Base-by-base conservation (phyloP, 2,113 vertebrate species). In the Cavia aperea region DNA sequence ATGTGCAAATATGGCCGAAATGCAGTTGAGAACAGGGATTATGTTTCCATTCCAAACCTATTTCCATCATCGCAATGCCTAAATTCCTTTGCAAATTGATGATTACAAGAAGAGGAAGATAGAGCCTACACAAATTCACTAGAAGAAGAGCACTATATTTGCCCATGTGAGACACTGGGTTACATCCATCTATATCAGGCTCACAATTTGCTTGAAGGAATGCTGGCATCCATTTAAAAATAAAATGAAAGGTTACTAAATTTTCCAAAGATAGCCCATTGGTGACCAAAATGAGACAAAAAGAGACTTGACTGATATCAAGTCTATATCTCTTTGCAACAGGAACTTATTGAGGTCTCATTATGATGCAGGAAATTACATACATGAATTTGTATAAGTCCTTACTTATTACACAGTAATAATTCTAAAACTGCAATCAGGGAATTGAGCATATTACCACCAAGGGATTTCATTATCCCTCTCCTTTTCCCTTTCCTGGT, bases 161-260 rank as follows among this genome's bases (percentile, higher is more conserved):
- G 60, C 13, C 11, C 13, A 56, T 29, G 15, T 66, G 58, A 93
- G 78, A 84, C 11, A 79, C 10, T 23, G 77, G 62, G 21, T 39
- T 62, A 43, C 3, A 15, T 68, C 60, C 31, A 14, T n/a, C 77
- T 46, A 31, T 4, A 84, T 43, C 77, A 83, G 36, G 63, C 66
- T 39, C 24, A 43, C 54, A 18, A 88, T 39, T 39, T 54, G 39
- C 65, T 87, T 85, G 31, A 93, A 73, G 39, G 8, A 4, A 84
- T 81, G n/a, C 9, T 77, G 77, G 79, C 21, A 89, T 73, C 83
- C 46, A 84, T 43, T 94, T 83, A 75, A 79, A 93, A 68, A 79
- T 66, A 91, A 94, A 89, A 84, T 51, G n/a, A 84, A 49, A 75
- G 2, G 6, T 43, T 72, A 77, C 66, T 84, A 81, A 81, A 9